Evolutionary conservation across 2,888 invertebrate species (phyloP).

Genomic region (Heliconius cydno): DNA sequence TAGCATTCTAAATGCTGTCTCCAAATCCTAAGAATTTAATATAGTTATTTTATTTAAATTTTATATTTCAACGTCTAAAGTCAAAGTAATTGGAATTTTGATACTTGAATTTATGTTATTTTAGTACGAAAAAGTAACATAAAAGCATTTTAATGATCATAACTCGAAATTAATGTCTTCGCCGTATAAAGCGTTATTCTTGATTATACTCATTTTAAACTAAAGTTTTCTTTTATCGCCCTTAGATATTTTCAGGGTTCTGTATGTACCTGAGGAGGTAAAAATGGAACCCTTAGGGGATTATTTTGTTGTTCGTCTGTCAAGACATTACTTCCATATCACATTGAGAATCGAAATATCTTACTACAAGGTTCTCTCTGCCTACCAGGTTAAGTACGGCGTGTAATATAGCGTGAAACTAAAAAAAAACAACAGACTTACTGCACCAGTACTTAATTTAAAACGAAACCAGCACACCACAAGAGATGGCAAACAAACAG

Average conservation of each 20-base stretch:
- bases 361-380: too few species aligned
- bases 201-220: neutral
- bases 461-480: neutral
- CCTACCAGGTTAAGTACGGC: neutral
- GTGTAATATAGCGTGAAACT: neutral
- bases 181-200: neutral
- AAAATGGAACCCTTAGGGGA: too few species aligned
- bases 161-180: neutral
- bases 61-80: neutral
- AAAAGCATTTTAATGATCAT: neutral
- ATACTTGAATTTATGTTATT: neutral
- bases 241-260: neutral
- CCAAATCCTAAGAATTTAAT: neutral
- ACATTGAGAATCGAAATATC: too few species aligned
- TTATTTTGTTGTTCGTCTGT: too few species aligned
- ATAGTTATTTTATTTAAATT: neutral
- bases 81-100: constrained; percentile 6
- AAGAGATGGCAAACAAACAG: constrained; percentile 12
- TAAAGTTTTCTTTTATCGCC: neutral
- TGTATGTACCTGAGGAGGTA: too few species aligned
- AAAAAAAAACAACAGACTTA: neutral
- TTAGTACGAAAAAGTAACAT: neutral
- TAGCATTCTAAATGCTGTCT: neutral
- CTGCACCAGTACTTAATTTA: neutral
- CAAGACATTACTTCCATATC: too few species aligned